These are phyloP conservation scores for Ditula angustiorana DNA, from an alignment of 2,888 invertebrate species.

Conservation along the genomic window DNA sequence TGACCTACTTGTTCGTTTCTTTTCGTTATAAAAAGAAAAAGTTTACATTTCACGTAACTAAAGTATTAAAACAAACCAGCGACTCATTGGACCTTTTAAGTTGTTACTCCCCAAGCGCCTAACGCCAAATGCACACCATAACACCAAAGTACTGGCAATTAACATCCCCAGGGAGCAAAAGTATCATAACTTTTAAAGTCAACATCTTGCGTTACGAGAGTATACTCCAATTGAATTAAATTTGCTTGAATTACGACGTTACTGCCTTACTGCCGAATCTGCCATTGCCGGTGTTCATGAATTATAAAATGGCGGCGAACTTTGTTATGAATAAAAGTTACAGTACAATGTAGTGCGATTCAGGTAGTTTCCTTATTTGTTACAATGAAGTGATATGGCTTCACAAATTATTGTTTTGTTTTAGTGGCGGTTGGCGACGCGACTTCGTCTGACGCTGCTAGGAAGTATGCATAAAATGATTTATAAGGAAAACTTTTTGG, in stretches of 20 bases:
- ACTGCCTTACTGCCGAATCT: slow-evolving; percentile 20
- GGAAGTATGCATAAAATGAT: too few species aligned
- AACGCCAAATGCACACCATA: slow-evolving; percentile 3
- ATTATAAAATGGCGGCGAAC: slow-evolving; percentile 3
- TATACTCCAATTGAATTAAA: slow-evolving; percentile 30
- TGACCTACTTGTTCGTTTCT: too few species aligned
- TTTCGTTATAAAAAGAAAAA: too few species aligned
- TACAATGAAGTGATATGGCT: neutral
- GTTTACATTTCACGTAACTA: too few species aligned
- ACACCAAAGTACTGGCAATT: slow-evolving; percentile 12
- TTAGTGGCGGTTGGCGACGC: too few species aligned
- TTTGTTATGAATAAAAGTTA: neutral
- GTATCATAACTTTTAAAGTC: slow-evolving; percentile 39
- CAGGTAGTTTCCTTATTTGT: neutral
- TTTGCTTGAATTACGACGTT: slow-evolving; percentile 20
- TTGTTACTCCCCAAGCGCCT: neutral
- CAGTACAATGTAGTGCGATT: slow-evolving; percentile 14
- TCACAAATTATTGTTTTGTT: neutral
- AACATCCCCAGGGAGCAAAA: slow-evolving; percentile 21
- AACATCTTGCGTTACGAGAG: slow-evolving; percentile 36
- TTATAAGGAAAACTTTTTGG: too few species aligned
- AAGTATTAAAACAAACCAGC: neutral
- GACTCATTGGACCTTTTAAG: neutral
- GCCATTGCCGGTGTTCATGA: slow-evolving; percentile 10
- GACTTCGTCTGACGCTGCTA: too few species aligned